Percentiles rank a stretch among this genome's conserved stretches.
Conservation (phyloP, 2,113 vertebrate genomes). For the Lichenostomus cassidix region DNA sequence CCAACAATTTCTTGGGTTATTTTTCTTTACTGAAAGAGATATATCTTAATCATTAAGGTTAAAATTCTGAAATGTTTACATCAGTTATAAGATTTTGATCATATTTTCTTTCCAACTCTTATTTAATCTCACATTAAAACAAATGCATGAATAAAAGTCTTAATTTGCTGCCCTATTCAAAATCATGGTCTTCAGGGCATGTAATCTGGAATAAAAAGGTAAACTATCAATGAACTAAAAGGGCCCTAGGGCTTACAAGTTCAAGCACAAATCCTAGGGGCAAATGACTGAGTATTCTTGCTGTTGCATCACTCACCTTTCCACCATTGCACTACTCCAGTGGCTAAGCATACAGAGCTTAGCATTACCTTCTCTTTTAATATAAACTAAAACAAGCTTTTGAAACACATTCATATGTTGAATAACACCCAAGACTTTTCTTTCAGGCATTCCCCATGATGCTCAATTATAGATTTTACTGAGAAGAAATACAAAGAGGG, state of each 20-base stretch:
- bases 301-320: neutral
- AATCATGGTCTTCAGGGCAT: conserved; percentile 1
- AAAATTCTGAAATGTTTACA: neutral
- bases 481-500: neutral
- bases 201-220: neutral
- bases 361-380: neutral
- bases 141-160: neutral
- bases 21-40: neutral
- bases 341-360: neutral
- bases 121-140: neutral
- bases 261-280: neutral
- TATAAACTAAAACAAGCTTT: neutral
- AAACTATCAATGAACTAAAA: neutral
- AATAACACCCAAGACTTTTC: neutral
- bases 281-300: conserved; percentile 7
- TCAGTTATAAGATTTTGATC: neutral
- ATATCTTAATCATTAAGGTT: conserved; percentile 6
- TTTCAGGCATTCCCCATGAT: neutral
- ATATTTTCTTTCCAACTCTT: neutral
- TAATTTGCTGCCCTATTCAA: conserved; percentile 1
- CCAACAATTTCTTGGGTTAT: neutral
- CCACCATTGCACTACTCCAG: neutral
- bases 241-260: neutral
- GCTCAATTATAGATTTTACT: neutral
- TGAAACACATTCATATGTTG: neutral